Percentiles rank a stretch among this genome's conserved stretches.
phyloP scores from a whole-genome alignment of 2,113 vertebrate species.

The Spea multiplicata region DNA sequence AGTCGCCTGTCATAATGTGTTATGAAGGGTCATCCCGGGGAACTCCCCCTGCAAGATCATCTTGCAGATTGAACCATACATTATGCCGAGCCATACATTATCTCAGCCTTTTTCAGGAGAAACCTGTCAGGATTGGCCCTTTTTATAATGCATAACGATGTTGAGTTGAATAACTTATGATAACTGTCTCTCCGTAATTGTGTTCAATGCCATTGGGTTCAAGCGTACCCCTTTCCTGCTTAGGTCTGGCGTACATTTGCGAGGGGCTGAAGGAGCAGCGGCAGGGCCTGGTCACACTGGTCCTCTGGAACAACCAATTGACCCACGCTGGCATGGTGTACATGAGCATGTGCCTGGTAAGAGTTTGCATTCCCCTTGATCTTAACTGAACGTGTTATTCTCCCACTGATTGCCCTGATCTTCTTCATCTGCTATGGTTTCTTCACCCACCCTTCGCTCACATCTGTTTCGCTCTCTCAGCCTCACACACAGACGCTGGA shows the following conservation, averaged over 20 bases:
- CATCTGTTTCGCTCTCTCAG: constrained; percentile 55
- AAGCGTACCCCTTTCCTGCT: background rate
- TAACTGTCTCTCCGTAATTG: background rate
- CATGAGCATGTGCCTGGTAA: constrained; percentile 85
- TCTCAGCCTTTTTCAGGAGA: no score
- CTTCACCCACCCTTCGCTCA: background rate
- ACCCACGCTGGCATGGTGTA: constrained; percentile 92
- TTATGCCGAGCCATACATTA: no score
- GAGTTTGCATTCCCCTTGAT: background rate
- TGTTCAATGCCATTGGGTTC: background rate
- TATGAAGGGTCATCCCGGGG: no score
- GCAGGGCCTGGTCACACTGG: constrained; percentile 85
- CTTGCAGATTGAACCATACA: no score
- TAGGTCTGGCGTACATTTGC: constrained; percentile 87
- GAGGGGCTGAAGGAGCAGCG: constrained; percentile 93
- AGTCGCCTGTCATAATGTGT: no score
- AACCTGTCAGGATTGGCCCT: no score
- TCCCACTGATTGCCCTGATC: background rate
- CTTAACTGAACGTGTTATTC: no score
- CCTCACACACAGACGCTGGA: constrained; percentile 90
- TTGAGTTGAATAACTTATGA: no score
- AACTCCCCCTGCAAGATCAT: no score
- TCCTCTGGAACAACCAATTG: constrained; percentile 96
- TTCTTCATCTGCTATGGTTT: background rate
- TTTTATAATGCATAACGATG: no score